Evolutionary conservation across 2,797 vertebrate species (phyloP).

Genomic region (Pitangus sulphuratus): DNA sequence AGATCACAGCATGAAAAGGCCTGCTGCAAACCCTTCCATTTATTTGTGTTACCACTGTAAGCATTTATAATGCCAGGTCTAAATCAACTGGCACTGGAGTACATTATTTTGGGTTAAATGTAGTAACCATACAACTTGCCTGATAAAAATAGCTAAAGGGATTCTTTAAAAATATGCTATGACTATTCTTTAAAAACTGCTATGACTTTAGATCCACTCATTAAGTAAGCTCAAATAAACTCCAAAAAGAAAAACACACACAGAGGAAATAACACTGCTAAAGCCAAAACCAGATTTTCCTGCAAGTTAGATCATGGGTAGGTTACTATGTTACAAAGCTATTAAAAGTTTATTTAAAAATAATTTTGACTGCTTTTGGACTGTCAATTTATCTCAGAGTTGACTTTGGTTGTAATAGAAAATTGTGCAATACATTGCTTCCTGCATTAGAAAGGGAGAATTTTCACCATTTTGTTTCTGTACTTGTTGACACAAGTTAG

Average conservation of each 20-base stretch:
- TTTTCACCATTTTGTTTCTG: background rate
- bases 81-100: background rate
- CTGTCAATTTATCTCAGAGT: conserved; percentile 54
- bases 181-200: background rate
- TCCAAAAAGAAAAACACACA: conserved; percentile 35
- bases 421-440: conserved; percentile 5
- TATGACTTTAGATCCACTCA: conserved; percentile 11
- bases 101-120: conserved; percentile 2
- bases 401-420: conserved; percentile 31
- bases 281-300: conserved; percentile 50
- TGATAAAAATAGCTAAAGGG: conserved; percentile 11
- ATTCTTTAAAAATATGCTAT: conserved; percentile 13
- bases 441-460: background rate
- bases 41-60: background rate
- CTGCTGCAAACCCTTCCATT: background rate
- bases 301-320: conserved; percentile 37
- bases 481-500: background rate
- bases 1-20: background rate
- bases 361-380: conserved; percentile 49
- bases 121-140: background rate
- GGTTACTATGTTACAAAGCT: conserved; percentile 38
- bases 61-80: background rate
- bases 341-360: conserved; percentile 47
- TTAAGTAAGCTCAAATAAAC: conserved; percentile 49
- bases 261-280: conserved; percentile 53